phyloP scores from a whole-genome alignment of 2,113 vertebrate genomes.

The Ictalurus furcatus region DNA sequence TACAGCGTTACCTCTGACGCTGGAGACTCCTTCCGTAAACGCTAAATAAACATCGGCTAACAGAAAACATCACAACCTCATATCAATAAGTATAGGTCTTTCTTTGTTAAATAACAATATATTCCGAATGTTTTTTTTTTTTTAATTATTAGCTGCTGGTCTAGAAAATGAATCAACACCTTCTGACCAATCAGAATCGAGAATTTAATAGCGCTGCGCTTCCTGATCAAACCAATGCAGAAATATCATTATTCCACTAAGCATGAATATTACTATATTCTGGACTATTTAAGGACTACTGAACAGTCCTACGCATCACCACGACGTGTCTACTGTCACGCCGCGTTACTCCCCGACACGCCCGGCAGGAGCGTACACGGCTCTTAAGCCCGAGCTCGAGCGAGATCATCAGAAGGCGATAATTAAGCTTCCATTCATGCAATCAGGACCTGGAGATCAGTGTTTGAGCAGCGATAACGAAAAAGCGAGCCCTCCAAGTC shows the following conservation, averaged over 20 bases:
- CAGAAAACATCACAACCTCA: not conserved
- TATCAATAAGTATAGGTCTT: not conserved
- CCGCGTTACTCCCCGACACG: not conserved
- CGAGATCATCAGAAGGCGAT: conserved; percentile 20
- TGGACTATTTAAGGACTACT: not conserved
- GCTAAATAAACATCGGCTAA: not conserved
- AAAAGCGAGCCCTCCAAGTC: conserved; percentile 1
- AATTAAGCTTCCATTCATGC: conserved; percentile 46
- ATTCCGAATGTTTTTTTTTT: not conserved
- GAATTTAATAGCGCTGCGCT: not conserved
- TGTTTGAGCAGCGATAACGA: not conserved
- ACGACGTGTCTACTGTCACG: too few relatives aligned
- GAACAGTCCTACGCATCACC: not conserved
- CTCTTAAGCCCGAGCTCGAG: not conserved
- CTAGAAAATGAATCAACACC: not conserved
- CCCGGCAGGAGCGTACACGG: not conserved
- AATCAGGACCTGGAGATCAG: conserved; percentile 22
- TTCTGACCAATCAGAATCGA: not conserved
- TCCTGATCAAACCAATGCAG: not conserved
- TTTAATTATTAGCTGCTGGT: not conserved
- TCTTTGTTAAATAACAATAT: not conserved
- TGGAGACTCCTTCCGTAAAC: not conserved
- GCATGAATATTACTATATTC: not conserved
- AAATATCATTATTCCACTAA: not conserved
- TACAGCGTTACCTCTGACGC: not conserved